phyloP scores from a whole-genome alignment of 2,888 invertebrate genomes.

The Napeogenes inachia region DNA sequence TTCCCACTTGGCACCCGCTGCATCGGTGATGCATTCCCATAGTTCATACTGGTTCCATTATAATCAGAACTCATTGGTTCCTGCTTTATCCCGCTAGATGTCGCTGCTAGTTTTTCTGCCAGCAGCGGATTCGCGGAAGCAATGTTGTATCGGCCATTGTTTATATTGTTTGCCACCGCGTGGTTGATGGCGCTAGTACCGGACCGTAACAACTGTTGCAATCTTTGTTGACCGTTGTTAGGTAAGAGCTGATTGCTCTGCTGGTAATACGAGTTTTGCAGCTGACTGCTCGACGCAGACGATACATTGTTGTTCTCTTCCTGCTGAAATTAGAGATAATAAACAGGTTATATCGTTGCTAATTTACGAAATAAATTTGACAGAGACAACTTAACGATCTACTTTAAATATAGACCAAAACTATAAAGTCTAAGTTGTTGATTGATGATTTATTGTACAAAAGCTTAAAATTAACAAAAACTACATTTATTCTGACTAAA shows the following conservation, averaged over 20 bases:
- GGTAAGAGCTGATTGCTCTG: conserved; percentile 59
- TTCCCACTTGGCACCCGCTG: conserved; percentile 74
- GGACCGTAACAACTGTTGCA: conserved; percentile 67
- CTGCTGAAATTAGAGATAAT: conserved; percentile 60
- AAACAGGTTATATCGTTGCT: not conserved
- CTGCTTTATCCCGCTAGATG: conserved; percentile 80
- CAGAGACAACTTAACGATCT: no score
- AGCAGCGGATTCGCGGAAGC: conserved; percentile 91
- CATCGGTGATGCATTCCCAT: conserved; percentile 71
- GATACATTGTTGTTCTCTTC: conserved; percentile 74
- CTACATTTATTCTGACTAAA: no score
- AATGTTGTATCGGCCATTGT: conserved; percentile 84
- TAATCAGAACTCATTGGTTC: conserved; percentile 73
- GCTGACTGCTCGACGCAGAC: conserved; percentile 63
- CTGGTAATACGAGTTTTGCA: conserved; percentile 66
- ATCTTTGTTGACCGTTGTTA: conserved; percentile 65
- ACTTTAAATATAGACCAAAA: no score
- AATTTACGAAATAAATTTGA: not conserved
- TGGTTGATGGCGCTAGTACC: conserved; percentile 72
- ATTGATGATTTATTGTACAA: no score
- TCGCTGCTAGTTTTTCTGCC: conserved; percentile 89
- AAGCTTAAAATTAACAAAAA: no score
- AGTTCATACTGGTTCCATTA: conserved; percentile 72
- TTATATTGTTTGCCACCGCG: conserved; percentile 65
- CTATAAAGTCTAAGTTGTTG: no score